Base-by-base conservation (phyloP, 2,113 vertebrate genomes). In the Pygoscelis adeliae region DNA sequence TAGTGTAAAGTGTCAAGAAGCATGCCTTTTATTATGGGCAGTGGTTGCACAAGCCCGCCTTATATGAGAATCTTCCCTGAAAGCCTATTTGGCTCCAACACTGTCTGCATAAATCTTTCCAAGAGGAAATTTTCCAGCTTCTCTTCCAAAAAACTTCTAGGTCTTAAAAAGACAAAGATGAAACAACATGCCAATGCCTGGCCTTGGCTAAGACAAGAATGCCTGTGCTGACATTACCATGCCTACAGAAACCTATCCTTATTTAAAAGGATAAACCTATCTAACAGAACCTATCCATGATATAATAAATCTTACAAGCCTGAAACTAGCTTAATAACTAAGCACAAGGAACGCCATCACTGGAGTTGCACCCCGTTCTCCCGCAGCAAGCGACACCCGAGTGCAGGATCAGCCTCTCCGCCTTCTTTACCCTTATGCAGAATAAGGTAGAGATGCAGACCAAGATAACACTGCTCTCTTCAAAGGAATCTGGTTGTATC, bases 331-430 rank as follows among this genome's bases (percentile, higher is more conserved):
- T 74, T 81, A 15, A 71, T 40, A 74, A 13, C 9, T 27, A 13
- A 84, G 30, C 29, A 56, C 2, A 7, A 34, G 16, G 25, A 14
- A 34, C 49, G 30, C 6, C 27, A 66, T 9, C 22, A 36, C 19
- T 42, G 36, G 61, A 62, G 52, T 0, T 46, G 18, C 19, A 59
- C 0, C 18, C 16, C 7, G 0, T 6, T 85, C 29, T 36, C 27
- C 55, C 4, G 5, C 12, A 78, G 50, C 13, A 38, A n/a, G 10
- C 3, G 15, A 6, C 20, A 44, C 4, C 6, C 0, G 2, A 21
- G 25, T 2, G 40, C 16, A 69, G 53, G 22, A 69, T 12, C 61
- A 73, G 42, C 53, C 59, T 29, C 30, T 59, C 38, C 13, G 11
- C 32, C n/a, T 32, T 25, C 83, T 40, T 6, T 22, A 5, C 10